These are phyloP conservation scores for Bimastos eiseni DNA, from an alignment of 2,888 invertebrate species.

Conservation along the genomic window DNA sequence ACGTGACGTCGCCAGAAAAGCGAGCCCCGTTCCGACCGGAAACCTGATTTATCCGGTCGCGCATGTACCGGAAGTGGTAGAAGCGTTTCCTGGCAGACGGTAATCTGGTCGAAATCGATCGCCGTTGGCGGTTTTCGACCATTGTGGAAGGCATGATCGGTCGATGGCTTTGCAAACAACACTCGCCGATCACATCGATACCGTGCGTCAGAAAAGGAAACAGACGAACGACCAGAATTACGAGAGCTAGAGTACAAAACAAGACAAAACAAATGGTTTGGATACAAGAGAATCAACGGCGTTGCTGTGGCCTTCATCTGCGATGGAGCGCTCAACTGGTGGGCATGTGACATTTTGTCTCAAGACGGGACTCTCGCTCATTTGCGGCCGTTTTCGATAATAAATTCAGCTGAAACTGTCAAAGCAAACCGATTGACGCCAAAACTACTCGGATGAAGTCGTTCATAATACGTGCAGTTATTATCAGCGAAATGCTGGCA, in stretches of 20 bases:
- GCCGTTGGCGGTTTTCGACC: constrained; percentile 5
- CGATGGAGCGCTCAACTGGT: neutral
- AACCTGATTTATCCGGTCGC: constrained; percentile 1
- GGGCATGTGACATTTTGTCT: neutral
- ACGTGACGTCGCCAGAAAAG: neutral
- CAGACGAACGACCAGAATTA: neutral
- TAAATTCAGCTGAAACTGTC: neutral
- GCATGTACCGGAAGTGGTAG: constrained; percentile 1
- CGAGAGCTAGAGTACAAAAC: neutral
- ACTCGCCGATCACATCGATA: neutral
- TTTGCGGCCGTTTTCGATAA: neutral
- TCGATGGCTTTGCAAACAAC: neutral
- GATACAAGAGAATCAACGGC: neutral
- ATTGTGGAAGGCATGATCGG: neutral
- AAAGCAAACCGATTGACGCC: neutral
- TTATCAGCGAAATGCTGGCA: neutral
- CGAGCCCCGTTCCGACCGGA: neutral
- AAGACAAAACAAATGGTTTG: neutral
- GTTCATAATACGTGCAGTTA: neutral
- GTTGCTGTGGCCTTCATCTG: neutral
- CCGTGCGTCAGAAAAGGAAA: neutral
- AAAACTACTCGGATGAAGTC: neutral
- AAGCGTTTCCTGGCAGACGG: constrained; percentile 13
- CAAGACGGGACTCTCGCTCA: neutral
- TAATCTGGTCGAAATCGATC: neutral